Base-by-base conservation (phyloP, 2,797 vertebrate genomes). In the Somateria mollissima region DNA sequence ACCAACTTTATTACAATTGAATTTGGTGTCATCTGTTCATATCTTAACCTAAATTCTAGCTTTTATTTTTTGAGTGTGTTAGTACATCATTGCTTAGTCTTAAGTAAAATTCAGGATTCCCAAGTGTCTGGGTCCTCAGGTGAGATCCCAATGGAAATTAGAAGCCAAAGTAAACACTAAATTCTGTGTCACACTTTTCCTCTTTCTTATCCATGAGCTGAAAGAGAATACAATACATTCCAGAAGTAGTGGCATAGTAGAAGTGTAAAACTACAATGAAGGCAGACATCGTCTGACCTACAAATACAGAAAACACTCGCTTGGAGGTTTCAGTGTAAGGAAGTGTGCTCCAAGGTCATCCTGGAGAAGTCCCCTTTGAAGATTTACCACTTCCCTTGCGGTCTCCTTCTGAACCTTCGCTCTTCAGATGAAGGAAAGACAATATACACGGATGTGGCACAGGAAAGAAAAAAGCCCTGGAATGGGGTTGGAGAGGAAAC, bases 71-170 rank as follows among this genome's bases (percentile, higher is more conserved):
- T 56, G 19, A 2, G 3, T 2, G 10, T 37, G 51, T 85, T 83
- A 90, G 62, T 54, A 86, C 75, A 85, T 51, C 21, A 86, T 66
- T 49, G 65, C 22, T 57, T 81, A 71, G 27, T 74, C 30, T 54
- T 71, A 73, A 14, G 36, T 71, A 87, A 94, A 95, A 54, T 49
- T 91, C 43, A 62, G 60, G 80, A 95, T 36, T 89, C 81, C 30
- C 66, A 92, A 34, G n/a, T 58, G 41, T 39, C 73, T 92, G 49
- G 28, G 47, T 65, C 57, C 75, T 77, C 65, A 87, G 70, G 24
- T 81, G 87, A 96, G 81, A 97, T 89, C 74, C 43, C 83, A 89
- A 34, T 25, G 61, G 70, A 94, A 96, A 97, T 83, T 4, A 74
- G n/a, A 87, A 91, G 76, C 32, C 51, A 84, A 71, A 95, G 49